Evolutionary conservation across 2,888 invertebrate genomes (phyloP).

Genomic region (Dolichomitus sp.): DNA sequence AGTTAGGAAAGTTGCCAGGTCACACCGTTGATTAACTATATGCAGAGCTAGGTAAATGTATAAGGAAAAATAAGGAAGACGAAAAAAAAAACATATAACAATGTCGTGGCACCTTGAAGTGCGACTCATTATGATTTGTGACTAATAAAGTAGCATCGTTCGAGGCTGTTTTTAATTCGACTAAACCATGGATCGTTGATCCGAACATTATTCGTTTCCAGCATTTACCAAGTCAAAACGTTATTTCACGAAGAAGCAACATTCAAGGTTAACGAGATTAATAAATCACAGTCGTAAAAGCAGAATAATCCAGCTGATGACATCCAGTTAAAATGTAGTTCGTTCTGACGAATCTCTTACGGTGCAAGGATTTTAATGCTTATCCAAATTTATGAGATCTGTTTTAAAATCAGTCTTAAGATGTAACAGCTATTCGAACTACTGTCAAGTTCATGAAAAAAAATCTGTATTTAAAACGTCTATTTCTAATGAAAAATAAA

Average conservation of each 20-base stretch:
- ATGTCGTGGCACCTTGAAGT: not conserved
- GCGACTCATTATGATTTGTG: constrained; percentile 15
- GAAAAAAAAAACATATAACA: constrained; percentile 1
- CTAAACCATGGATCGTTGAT: not conserved
- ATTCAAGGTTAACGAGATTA: constrained; percentile 20
- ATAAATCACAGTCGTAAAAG: constrained; percentile 33
- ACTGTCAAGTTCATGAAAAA: no score
- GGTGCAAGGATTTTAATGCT: not conserved
- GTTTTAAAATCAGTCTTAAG: not conserved
- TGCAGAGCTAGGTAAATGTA: not conserved
- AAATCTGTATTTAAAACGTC: not conserved
- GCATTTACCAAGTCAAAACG: not conserved
- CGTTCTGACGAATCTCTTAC: not conserved
- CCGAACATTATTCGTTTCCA: not conserved
- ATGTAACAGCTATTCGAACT: no score
- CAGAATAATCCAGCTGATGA: not conserved
- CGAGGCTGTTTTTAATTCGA: constrained; percentile 6
- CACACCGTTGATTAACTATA: constrained; percentile 14
- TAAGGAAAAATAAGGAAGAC: not conserved
- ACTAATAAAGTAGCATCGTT: constrained; percentile 4
- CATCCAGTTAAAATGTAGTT: not conserved
- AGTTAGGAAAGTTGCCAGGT: constrained; percentile 16
- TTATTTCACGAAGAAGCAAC: constrained; percentile 15
- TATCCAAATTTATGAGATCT: constrained; percentile 14
- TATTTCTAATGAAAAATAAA: not conserved